Evolutionary conservation across 2,797 vertebrate genomes (phyloP), one percentile per base, ranked within the genome.

Genomic region (Parauchenoglanis punctatus): DNA sequence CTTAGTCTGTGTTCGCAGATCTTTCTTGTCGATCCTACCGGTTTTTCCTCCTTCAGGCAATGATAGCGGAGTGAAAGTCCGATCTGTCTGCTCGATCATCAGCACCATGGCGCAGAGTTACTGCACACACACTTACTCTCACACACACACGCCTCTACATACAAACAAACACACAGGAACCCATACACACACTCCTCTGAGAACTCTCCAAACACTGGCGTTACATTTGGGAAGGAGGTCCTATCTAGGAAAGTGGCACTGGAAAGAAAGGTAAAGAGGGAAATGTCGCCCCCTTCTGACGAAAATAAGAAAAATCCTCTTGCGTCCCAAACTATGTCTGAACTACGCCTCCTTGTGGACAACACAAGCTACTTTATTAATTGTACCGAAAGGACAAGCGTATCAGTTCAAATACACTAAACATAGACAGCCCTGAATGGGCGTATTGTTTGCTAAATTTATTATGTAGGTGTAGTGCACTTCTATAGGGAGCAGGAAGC

Each of bases 31-130:
- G 0, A 76, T 35, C 61, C 87, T 86, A 13, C 58, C 44, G 28
- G 83, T 83, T 82, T 83, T 88, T 44, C 2, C 72, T 77, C 91
- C 86, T 83, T 95, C 94, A 46, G 93, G 89, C 0, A 90, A 20
- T 63, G 91, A 87, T 81, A 91, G 31, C 89, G 93, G 93, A 88
- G 90, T 92, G 78, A 87, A 78, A 58, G 90, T 88, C 89, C 90
- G 40, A 85, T 94, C 95, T 88, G 92, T 88, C 89, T 81, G 92
- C 86, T 96, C 95, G 90, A 80, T 90, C 93, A 94, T 93, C 91
- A 93, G 88, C 0, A 93, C 94, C 94, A 91, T 93, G 84, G 63
- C 63, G 81, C 46, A 35, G 63, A 2, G 5, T 20, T 88, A 65
- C 61, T 81, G 85, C 87, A 65, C 40, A n/a, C 56, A 7, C 20